phyloP scores from a whole-genome alignment of 2,113 vertebrate genomes.

The Prionailurus viverrinus region DNA sequence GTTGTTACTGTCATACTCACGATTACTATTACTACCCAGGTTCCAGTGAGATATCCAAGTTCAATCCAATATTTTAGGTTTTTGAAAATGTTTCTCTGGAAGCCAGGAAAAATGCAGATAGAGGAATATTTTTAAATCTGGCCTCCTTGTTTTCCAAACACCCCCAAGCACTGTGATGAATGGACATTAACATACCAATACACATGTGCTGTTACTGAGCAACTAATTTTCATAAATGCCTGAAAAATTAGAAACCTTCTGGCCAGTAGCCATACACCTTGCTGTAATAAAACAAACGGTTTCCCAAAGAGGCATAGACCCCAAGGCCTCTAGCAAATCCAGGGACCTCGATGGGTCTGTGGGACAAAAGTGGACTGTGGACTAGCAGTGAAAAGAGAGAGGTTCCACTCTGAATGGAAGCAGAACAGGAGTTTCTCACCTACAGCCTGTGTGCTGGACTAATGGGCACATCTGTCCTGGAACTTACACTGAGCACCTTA shows the following conservation, averaged over 20 bases:
- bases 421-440: background rate
- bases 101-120: background rate
- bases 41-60: background rate
- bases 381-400: background rate
- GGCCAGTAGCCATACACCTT: background rate
- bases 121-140: background rate
- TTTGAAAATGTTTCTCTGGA: constrained; percentile 46
- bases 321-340: background rate
- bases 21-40: background rate
- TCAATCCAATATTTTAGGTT: background rate
- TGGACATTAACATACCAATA: background rate
- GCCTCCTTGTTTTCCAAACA: constrained; percentile 7
- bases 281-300: background rate
- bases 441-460: background rate
- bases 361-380: background rate
- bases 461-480: background rate
- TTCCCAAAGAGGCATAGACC: background rate
- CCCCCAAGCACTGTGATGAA: background rate
- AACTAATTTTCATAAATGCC: constrained; percentile 30
- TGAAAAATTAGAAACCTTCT: constrained; percentile 7
- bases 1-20: background rate
- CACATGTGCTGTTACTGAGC: background rate
- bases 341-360: background rate
- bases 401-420: background rate
- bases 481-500: background rate